phyloP scores from a whole-genome alignment of 2,797 vertebrate species.

The Megalops cyprinoides region DNA sequence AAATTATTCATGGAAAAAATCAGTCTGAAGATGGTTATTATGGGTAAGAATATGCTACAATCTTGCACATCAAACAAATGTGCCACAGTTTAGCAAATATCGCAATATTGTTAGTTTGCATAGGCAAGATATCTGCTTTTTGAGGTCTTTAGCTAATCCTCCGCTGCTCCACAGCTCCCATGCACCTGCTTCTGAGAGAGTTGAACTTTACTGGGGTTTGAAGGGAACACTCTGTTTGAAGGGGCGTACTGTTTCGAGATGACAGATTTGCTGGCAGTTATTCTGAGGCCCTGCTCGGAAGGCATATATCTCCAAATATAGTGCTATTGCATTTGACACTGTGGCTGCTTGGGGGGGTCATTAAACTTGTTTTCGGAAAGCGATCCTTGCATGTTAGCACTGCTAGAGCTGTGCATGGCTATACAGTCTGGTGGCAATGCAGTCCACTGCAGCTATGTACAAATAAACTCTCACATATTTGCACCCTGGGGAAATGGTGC shows the following conservation, averaged over 20 bases:
- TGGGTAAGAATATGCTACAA: too few relatives aligned
- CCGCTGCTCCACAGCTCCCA: neutral
- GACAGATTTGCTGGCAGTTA: conserved; percentile 58
- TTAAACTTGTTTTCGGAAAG: conserved; percentile 44
- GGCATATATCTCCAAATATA: conserved; percentile 59
- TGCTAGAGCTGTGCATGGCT: neutral
- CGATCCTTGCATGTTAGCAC: conserved; percentile 39
- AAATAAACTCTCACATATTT: neutral
- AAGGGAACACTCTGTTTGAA: neutral
- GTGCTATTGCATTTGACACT: conserved; percentile 41
- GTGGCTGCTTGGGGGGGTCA: conserved; percentile 5
- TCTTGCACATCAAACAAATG: too few relatives aligned
- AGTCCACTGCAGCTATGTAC: neutral
- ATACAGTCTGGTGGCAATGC: neutral
- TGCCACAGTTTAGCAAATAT: too few relatives aligned
- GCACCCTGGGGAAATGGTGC: neutral
- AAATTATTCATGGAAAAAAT: too few relatives aligned
- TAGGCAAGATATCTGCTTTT: neutral
- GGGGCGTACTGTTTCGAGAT: conserved; percentile 51
- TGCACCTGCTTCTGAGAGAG: neutral
- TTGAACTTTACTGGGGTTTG: neutral
- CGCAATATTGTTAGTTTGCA: neutral
- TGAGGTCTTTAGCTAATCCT: neutral
- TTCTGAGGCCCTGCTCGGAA: conserved; percentile 50
- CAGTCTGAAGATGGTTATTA: too few relatives aligned